Evolutionary conservation across 2,888 invertebrate genomes (phyloP).

Genomic region (Drosophila quasianomalipes): DNA sequence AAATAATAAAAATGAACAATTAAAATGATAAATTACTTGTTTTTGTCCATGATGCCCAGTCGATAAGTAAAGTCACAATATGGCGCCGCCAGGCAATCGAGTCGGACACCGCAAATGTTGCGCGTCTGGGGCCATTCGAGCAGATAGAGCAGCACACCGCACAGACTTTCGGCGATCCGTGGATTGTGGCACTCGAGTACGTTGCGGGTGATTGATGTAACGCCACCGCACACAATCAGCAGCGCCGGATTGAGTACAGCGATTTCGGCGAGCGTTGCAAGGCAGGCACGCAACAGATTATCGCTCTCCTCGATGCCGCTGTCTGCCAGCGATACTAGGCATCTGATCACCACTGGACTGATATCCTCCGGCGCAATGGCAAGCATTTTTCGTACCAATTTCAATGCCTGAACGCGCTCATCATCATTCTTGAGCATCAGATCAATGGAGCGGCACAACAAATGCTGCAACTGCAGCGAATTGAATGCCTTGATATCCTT

Average conservation of each 20-base stretch:
- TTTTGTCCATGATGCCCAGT: constrained; percentile 90
- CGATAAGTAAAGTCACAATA: constrained; percentile 96
- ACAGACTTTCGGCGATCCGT: constrained; percentile 95
- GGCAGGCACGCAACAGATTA: constrained; percentile 92
- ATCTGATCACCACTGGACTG: constrained; percentile 91
- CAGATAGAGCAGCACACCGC: constrained; percentile 94
- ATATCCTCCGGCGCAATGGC: constrained; percentile 89
- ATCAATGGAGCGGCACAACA: constrained; percentile 94
- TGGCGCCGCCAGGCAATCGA: constrained; percentile 95
- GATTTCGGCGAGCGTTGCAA: constrained; percentile 95
- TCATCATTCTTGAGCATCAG: constrained; percentile 95
- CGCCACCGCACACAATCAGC: constrained; percentile 93
- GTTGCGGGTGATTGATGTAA: constrained; percentile 92
- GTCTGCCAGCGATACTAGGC: constrained; percentile 93
- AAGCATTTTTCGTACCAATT: constrained; percentile 90
- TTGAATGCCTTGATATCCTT: constrained; percentile 93
- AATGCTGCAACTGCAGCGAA: constrained; percentile 92
- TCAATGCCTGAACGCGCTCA: constrained; percentile 95
- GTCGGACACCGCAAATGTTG: constrained; percentile 90
- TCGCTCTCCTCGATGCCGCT: constrained; percentile 91
- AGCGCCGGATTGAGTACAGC: constrained; percentile 93
- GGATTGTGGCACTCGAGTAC: constrained; percentile 94
- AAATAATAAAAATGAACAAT: neutral
- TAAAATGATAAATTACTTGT: constrained; percentile 86
- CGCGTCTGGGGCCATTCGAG: constrained; percentile 94